Base-by-base conservation (phyloP, 23 tunicate species). In the Halocynthia roretzi region DNA sequence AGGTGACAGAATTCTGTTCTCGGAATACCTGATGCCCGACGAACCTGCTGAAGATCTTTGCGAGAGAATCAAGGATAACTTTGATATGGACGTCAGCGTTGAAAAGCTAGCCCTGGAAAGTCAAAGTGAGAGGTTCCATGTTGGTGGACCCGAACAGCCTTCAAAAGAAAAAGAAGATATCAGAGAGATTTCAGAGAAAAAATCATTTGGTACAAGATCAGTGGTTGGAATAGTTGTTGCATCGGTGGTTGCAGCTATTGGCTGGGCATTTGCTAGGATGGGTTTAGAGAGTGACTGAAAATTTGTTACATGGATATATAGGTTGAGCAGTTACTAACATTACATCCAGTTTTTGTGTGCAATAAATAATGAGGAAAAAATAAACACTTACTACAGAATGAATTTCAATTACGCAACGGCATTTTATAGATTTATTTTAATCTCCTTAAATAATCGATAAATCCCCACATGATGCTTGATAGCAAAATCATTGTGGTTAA, bases 141-240 rank as follows among this genome's bases (percentile, higher is more conserved):
- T 31, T 31, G 10, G 48, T 20, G 70, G 31, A 65, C 70, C 5
- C 22, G 19, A 65, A 20, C 9, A 58, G 52, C 40, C 62, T n/a
- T 14, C 50, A 58, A 84, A 84, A 72, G 83, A 70, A 23, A 71
- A 61, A 57, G 84, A 20, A 6, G 56, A 71, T 56, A 61, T 56
- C 52, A 84, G 82, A 79, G 79, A 31, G 44, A 31, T 31, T 31
- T 1, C 44, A 31, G 44, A 31, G 44, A 31, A 31, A 0, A 31
- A 31, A 31, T 31, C 44, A 31, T 31, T 31, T 31, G 44, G 44
- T 31, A 4, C 44, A 1, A 31, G 44, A 31, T 31, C 44, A 31
- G 44, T 31, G 44, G 44, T 31, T 31, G 44, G 44, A 31, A 31
- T 31, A 31, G 44, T 65, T 11, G 70, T 65, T 9, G 70, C 70